Conservation (phyloP, 2,113 vertebrate species). For the Balaenoptera acutorostrata region DNA sequence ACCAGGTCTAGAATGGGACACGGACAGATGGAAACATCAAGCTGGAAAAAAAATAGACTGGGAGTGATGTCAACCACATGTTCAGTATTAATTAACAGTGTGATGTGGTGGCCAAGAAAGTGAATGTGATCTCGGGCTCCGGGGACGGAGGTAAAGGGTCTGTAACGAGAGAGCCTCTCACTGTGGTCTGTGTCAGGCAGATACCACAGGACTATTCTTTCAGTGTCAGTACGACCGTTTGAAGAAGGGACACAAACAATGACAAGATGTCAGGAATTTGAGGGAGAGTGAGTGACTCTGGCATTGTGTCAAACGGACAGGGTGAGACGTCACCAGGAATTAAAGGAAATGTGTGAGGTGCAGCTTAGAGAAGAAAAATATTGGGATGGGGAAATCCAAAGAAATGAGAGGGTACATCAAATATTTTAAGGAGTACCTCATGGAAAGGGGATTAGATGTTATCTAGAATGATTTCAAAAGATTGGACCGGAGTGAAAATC, state of each 20-base stretch:
- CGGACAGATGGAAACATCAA: not conserved
- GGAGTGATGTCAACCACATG: not conserved
- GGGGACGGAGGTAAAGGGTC: accelerated
- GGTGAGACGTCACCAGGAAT: not conserved
- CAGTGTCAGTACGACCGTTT: not conserved
- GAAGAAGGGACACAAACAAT: not conserved
- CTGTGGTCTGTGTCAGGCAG: not conserved
- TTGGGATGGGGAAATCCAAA: not conserved
- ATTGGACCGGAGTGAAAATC: not conserved
- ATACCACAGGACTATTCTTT: not conserved
- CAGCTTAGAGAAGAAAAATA: not conserved
- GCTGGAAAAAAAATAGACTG: not conserved
- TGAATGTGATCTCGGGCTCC: not conserved
- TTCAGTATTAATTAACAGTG: not conserved
- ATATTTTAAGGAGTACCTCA: not conserved
- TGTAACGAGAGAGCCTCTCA: not conserved
- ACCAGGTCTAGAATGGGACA: not conserved
- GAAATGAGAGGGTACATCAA: not conserved
- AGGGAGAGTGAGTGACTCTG: not conserved
- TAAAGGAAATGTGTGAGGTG: not conserved
- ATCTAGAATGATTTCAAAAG: not conserved
- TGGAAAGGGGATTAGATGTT: not conserved
- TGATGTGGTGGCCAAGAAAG: not conserved
- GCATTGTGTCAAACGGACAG: not conserved
- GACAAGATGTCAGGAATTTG: not conserved